Evolutionary conservation across 2,113 vertebrate species (phyloP), one percentile per base, ranked within the genome.

Genomic region (Pontoporia blainvillei): DNA sequence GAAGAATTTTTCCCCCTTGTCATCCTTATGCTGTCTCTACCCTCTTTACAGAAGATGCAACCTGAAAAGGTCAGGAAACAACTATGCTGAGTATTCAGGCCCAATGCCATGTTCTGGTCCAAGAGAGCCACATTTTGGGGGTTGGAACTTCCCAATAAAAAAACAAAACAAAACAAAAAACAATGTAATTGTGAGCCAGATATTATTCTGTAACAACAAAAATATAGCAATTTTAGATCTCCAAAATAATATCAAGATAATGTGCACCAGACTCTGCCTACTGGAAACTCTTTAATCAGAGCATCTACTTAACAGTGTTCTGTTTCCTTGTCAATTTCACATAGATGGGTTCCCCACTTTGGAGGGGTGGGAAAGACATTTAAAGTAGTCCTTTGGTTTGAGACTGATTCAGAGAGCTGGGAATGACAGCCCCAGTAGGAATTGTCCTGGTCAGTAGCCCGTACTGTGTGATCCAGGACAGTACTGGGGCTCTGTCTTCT

Each of bases 51-150:
- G 54, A 94, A 85, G 69, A 75, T 11, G 20, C 21, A 72, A 2
- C 4, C 0, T 3, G 14, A 83, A 54, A 23, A 17, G 31, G 23
- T 29, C 25, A 78, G 49, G 69, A 81, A 85, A 61, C 44, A 75
- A 1, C 21, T 21, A 4, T 31, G 52, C 34, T 83, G 1, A 0
- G 6, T 17, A 0, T 29, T 7, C 9, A 76, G 41, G 27, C 67
- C 13, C 15, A 4, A 4, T 27, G 46, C 29, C n/a, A 31, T 41
- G 6, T 57, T 39, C 54, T n/a, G 6, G 36, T 29, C 39, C 15
- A 18, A 59, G 72, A 73, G 12, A 0, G 0, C 12, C 44, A 0
- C 34, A 21, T 83, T 89, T 52, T 39, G 67, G 72, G 61, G 14
- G 2, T 29, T 86, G 44, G 17, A 27, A 62, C 21, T 89, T 78